phyloP scores from a whole-genome alignment of 2,888 invertebrate species.

The Brachycybe producta region DNA sequence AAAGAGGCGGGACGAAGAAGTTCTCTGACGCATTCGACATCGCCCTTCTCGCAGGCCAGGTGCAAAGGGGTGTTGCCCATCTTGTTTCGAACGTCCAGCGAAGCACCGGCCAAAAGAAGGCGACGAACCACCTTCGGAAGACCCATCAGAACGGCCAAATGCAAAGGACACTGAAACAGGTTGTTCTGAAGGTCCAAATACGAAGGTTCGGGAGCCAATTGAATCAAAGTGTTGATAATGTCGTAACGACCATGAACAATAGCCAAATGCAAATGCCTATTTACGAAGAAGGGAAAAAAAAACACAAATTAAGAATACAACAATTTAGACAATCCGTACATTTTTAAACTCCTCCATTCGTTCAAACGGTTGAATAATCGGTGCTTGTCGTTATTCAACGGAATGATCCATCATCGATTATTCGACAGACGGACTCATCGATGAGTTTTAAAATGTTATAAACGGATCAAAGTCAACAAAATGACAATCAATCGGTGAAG shows the following conservation, averaged over 20 bases:
- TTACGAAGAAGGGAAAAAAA: constrained; percentile 25
- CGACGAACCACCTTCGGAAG: constrained; percentile 60
- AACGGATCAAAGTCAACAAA: too few relatives aligned
- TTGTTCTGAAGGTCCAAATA: constrained; percentile 69
- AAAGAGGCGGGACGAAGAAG: constrained; percentile 41
- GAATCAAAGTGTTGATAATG: constrained; percentile 58
- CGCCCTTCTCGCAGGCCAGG: constrained; percentile 58
- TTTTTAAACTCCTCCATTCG: background rate
- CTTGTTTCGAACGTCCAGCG: constrained; percentile 48
- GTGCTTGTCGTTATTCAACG: too few relatives aligned
- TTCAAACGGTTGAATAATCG: too few relatives aligned
- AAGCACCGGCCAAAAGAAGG: constrained; percentile 66
- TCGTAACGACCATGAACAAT: constrained; percentile 61
- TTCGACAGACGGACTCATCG: too few relatives aligned
- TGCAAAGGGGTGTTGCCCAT: constrained; percentile 78
- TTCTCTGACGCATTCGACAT: constrained; percentile 55
- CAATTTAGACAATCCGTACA: background rate
- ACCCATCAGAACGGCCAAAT: constrained; percentile 65
- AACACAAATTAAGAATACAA: background rate
- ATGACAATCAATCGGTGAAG: too few relatives aligned
- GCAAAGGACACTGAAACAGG: constrained; percentile 63
- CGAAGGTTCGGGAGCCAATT: constrained; percentile 59
- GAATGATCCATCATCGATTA: too few relatives aligned
- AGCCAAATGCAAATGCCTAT: constrained; percentile 71
- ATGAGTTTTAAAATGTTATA: too few relatives aligned